Base-by-base conservation (phyloP, 1,140 invertebrate species). In the Reticulitermes speratus region DNA sequence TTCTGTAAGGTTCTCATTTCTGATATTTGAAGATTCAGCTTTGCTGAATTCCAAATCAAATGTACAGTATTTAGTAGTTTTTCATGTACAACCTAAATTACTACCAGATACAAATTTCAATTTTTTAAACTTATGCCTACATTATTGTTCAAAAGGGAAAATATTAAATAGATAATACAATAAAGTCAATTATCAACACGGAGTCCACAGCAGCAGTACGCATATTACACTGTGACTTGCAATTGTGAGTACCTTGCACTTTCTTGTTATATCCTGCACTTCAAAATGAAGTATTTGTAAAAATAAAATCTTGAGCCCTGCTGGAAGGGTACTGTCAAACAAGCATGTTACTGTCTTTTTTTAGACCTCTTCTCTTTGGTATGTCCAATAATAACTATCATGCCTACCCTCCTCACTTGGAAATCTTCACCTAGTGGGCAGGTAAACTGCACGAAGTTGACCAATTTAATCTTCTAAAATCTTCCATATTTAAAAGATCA, bases 301-400 rank as follows among this genome's bases (percentile, higher is more conserved):
- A 19, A 23, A 19, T 65, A 23, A 65, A 75, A 75, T 14, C 25
- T 30, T 75, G 25, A 75, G 25, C n/a, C n/a, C 14, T 30, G 65
- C n/a, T 6, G 14, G 25, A 75, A 30, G 25, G 14, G 25, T 75
- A 9, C n/a, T 75, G 25, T 75, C 65, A 38, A 1, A 38, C 32
- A 84, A 45, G n/a, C 9, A 84, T 44, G 38, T 25, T 44, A 19
- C 44, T 84, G 12, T 84, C 82, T 84, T 44, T 83, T 25, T 84
- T 84, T 44, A 84, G 83, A 84, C 83, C 44, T 84, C 83, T 84
- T 84, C 83, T 84, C 48, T 84, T 84, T 84, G 83, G 83, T 44
- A 32, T 84, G 9, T 44, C 83, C 83, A 84, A 32, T 84, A 84
- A 44, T 44, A 45, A 44, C 44, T 32, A 44, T 44, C 45, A 65